Conservation (phyloP, 2,888 invertebrate species). For the Lasiommata megera region DNA sequence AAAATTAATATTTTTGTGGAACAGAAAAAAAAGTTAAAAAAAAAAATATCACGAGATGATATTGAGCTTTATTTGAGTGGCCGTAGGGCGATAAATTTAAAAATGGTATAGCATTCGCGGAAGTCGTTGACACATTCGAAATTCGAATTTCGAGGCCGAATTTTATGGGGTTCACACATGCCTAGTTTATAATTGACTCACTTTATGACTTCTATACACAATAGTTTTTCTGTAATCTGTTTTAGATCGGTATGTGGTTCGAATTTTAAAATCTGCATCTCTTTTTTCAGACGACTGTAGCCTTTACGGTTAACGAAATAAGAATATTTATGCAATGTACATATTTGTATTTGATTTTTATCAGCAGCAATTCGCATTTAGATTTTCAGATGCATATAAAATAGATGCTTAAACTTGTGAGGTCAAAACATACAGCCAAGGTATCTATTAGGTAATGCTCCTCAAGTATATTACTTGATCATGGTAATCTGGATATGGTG, state of each 20-base stretch:
- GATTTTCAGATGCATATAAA: slow-evolving; percentile 40
- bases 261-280: slow-evolving; percentile 38
- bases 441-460: neutral
- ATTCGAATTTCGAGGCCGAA: slow-evolving; percentile 36
- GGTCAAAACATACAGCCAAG: slow-evolving; percentile 36
- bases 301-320: slow-evolving; percentile 2
- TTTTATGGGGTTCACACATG: slow-evolving; percentile 58
- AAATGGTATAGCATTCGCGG: slow-evolving; percentile 41
- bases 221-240: slow-evolving; percentile 46
- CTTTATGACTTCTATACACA: slow-evolving; percentile 42
- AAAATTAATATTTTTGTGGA: slow-evolving; percentile 69
- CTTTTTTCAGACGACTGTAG: slow-evolving; percentile 16
- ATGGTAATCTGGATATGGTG: too few relatives aligned
- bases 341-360: slow-evolving; percentile 7
- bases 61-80: slow-evolving; percentile 39
- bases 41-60: slow-evolving; percentile 43
- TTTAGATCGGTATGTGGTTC: slow-evolving; percentile 40
- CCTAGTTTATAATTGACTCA: slow-evolving; percentile 55
- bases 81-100: slow-evolving; percentile 9
- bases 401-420: slow-evolving; percentile 47
- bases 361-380: slow-evolving; percentile 16
- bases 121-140: slow-evolving; percentile 41
- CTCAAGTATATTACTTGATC: too few relatives aligned
- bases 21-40: slow-evolving; percentile 38
- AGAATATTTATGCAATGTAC: neutral